Evolutionary conservation across 2,113 vertebrate species (phyloP), one percentile per base, ranked within the genome.

Genomic region (Pelecanus crispus): DNA sequence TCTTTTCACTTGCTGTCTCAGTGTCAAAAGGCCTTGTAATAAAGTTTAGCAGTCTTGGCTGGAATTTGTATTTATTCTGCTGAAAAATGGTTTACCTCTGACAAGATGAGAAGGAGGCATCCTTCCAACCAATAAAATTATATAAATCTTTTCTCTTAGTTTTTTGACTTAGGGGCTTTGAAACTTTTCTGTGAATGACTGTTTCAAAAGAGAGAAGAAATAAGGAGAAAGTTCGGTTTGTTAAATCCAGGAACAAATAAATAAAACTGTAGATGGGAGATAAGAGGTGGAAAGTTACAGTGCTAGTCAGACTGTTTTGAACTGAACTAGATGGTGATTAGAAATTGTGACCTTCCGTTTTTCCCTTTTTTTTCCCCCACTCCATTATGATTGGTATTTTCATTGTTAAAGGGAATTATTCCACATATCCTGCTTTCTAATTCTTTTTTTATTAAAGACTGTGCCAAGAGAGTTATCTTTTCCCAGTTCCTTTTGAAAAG

Each of bases 61-160:
- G 90, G 34, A 36, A 75, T 86, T 94, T 88, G 44, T 80, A 83
- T 93, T 91, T 93, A 58, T 94, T 83, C n/a, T 71, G 52, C 67
- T 91, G 62, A 94, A 75, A 94, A 93, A 52, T 52, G 53, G 19
- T 61, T 72, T 88, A 5, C 40, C 6, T 71, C 56, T 80, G 87
- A 67, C 47, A 42, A 44, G 56, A 74, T 12, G n/a, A 67, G 83
- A 29, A 68, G 75, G 72, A 82, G 53, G 20, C 19, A 45, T 75
- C 77, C 62, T 80, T 92, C 72, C 58, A 83, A 59, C 77, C 53
- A 63, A 53, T 22, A 44, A 82, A 53, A 16, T 58, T 8, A 50
- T 44, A 21, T 40, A 67, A 53, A 18, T 47, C 50, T 82, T 94
- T 79, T 38, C 21, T 88, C 28, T n/a, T 50, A 13, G 5, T 38